Evolutionary conservation across 2,888 invertebrate genomes (phyloP).

Genomic region (Ectemnius lituratus): DNA sequence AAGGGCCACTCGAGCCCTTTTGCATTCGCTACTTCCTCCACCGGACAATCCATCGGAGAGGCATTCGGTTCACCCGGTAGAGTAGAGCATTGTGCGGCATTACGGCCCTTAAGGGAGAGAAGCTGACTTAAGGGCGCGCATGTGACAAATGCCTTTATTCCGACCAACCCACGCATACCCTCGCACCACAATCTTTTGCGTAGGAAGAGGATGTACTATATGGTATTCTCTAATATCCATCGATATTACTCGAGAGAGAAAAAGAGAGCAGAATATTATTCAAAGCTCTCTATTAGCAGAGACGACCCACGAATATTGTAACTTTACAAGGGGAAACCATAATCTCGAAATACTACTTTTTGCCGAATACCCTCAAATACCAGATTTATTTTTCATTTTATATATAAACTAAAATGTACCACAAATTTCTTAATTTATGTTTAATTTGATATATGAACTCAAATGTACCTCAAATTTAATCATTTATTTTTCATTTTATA

Average conservation of each 20-base stretch:
- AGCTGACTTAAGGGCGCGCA: constrained; percentile 43
- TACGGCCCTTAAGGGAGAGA: constrained; percentile 43
- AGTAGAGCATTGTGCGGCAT: constrained; percentile 49
- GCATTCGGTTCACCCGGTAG: constrained; percentile 29
- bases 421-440: no score
- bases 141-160: constrained; percentile 64
- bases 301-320: no score
- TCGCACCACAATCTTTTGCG: neutral
- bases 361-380: no score
- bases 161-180: constrained; percentile 27
- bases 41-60: constrained; percentile 34
- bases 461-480: no score
- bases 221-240: constrained; percentile 29
- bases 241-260: constrained; percentile 35
- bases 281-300: no score
- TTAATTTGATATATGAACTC: no score
- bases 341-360: no score
- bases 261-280: neutral
- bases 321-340: no score
- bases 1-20: constrained; percentile 23
- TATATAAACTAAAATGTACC: no score
- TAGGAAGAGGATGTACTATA: constrained; percentile 20
- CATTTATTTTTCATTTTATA: no score
- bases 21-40: constrained; percentile 4
- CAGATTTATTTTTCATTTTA: no score